Evolutionary conservation across 2,797 vertebrate genomes (phyloP).

Genomic region (Sus cebifrons): DNA sequence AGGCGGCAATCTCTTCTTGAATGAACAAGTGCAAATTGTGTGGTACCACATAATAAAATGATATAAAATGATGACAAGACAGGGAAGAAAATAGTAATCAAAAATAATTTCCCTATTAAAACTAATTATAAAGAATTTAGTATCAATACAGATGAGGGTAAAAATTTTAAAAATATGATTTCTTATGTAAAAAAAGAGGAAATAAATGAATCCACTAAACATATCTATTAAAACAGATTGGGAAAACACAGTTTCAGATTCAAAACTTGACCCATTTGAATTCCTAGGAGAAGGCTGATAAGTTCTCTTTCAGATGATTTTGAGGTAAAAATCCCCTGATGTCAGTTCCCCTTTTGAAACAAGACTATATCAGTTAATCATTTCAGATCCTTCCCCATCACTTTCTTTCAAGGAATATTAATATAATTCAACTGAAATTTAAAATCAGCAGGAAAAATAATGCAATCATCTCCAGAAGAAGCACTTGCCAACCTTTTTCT

Average conservation of each 20-base stretch:
- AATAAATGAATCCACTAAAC: not conserved
- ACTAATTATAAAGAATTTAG: conserved; percentile 30
- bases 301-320: not conserved
- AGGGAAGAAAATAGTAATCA: not conserved
- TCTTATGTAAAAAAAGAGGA: conserved; percentile 6
- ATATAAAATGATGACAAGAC: not conserved
- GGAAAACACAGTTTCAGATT: conserved; percentile 17
- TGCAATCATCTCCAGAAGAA: not conserved
- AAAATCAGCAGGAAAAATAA: not conserved
- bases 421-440: not conserved
- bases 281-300: not conserved
- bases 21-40: not conserved
- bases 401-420: not conserved
- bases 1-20: not conserved
- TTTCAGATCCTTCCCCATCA: not conserved
- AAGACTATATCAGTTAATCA: not conserved
- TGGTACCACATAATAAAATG: not conserved
- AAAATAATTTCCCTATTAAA: not conserved
- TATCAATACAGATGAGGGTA: not conserved
- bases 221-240: not conserved
- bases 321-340: not conserved
- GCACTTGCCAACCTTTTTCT: not conserved
- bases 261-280: not conserved
- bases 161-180: not conserved
- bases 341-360: not conserved